Evolutionary conservation across 1,140 invertebrate species (phyloP).

Genomic region (Formica exsecta): DNA sequence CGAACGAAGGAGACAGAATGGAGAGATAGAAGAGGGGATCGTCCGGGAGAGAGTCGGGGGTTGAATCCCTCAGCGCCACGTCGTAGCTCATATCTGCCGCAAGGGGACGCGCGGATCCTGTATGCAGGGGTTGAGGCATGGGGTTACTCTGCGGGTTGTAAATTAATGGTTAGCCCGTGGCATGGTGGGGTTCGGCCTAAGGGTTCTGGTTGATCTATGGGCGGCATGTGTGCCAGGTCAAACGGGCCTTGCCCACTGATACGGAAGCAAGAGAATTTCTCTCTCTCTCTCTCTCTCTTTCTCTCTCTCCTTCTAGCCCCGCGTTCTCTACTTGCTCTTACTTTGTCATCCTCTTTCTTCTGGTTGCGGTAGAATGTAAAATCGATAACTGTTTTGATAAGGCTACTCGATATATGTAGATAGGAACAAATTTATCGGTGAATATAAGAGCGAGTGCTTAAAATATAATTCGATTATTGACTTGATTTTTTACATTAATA

Average conservation of each 20-base stretch:
- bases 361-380: conserved; percentile 28
- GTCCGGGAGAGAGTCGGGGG: conserved; percentile 69
- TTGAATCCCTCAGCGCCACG: conserved; percentile 81
- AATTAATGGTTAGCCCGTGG: conserved; percentile 85
- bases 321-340: conserved; percentile 21
- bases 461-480: conserved; percentile 16
- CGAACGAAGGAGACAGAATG: conserved; percentile 59
- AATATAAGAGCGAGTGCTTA: not conserved
- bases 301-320: not conserved
- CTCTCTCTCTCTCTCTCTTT: conserved; percentile 14
- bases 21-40: conserved; percentile 70
- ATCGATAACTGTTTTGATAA: conserved; percentile 65
- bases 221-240: conserved; percentile 81
- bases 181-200: conserved; percentile 79
- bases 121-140: conserved; percentile 77
- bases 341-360: conserved; percentile 56
- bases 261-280: conserved; percentile 73
- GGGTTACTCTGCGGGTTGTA: conserved; percentile 85
- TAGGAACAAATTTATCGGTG: not conserved
- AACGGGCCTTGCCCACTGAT: conserved; percentile 76
- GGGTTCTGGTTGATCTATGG: conserved; percentile 84
- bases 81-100: conserved; percentile 85
- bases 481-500: not conserved
- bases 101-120: conserved; percentile 82
- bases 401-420: not conserved